phyloP scores from a whole-genome alignment of 2,888 invertebrate genomes.

The Chrysolina americana region DNA sequence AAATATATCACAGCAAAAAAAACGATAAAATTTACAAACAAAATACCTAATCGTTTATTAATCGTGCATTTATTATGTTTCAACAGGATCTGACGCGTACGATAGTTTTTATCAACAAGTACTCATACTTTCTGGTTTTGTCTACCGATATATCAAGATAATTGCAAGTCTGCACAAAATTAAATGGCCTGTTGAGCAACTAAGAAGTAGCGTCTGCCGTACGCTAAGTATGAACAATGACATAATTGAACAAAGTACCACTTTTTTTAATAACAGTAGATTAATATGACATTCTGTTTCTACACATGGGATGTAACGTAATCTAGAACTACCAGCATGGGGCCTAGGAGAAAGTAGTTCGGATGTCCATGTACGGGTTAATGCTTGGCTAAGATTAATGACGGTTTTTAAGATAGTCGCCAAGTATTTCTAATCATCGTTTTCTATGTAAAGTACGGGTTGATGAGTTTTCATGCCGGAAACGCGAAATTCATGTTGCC shows the following conservation, averaged over 20 bases:
- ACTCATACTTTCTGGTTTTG: constrained; percentile 6
- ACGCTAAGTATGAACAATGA: constrained; percentile 5
- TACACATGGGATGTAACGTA: constrained; percentile 18
- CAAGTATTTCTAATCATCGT: constrained; percentile 2
- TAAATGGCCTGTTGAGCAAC: constrained; percentile 14
- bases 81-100: constrained; percentile 15
- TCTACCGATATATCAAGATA: constrained; percentile 1
- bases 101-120: background rate
- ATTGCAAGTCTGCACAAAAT: constrained; percentile 12
- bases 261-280: constrained; percentile 5
- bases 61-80: background rate
- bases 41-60: background rate
- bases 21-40: background rate
- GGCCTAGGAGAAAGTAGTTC: constrained; percentile 14
- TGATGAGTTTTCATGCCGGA: background rate
- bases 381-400: constrained; percentile 11
- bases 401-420: background rate
- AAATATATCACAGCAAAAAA: no score
- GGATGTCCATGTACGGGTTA: constrained; percentile 12
- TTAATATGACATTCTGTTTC: constrained; percentile 12
- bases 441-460: background rate
- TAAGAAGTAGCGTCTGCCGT: background rate
- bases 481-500: background rate
- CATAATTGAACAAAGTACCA: constrained; percentile 7
- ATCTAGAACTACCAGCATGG: constrained; percentile 18